These are phyloP conservation scores for Brevimyrus niger DNA, from an alignment of 2,113 vertebrate genomes.

Conservation along the genomic window DNA sequence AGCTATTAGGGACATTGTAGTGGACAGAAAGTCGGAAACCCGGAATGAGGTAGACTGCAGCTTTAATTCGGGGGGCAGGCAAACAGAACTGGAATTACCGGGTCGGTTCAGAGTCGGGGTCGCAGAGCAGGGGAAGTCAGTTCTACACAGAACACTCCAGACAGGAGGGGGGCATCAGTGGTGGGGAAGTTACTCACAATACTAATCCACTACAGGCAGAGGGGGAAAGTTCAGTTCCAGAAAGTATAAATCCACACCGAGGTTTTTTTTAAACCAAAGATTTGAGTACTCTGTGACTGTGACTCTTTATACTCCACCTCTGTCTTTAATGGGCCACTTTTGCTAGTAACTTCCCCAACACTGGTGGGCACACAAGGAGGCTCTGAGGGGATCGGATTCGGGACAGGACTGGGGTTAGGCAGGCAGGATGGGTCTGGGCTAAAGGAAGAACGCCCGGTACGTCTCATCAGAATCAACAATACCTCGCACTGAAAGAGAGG, in stretches of 20 bases:
- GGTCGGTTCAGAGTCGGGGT: not conserved
- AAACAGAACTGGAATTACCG: not conserved
- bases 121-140: not conserved
- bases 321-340: not conserved
- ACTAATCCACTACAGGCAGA: not conserved
- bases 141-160: not conserved
- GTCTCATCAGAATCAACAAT: not conserved
- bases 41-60: not conserved
- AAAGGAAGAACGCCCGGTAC: not conserved
- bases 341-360: not conserved
- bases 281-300: not conserved
- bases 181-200: not conserved
- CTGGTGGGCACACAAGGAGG: not conserved
- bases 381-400: not conserved
- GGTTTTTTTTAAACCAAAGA: not conserved
- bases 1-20: not conserved
- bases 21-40: not conserved
- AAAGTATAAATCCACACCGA: not conserved
- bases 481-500: not conserved
- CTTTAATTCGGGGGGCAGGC: not conserved
- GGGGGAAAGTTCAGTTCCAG: not conserved
- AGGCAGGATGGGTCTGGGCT: not conserved
- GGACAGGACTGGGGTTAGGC: not conserved
- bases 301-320: not conserved
- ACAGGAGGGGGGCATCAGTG: not conserved